Evolutionary conservation across 1,140 invertebrate genomes (phyloP).

Genomic region (Drosophila orosa): DNA sequence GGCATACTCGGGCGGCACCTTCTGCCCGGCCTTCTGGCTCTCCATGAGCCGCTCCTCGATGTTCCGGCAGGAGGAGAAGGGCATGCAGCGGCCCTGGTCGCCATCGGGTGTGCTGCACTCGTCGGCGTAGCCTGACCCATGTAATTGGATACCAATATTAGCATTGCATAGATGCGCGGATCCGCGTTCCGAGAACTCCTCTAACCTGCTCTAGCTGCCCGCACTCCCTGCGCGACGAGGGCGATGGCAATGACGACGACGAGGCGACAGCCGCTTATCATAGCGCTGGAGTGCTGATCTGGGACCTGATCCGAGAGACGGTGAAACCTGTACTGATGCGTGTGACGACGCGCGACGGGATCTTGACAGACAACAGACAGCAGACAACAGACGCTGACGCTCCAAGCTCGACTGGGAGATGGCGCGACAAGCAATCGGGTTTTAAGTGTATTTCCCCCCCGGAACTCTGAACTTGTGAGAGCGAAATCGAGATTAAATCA

Average conservation of each 20-base stretch:
- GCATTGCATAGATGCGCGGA: constrained; percentile 29
- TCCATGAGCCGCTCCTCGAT: constrained; percentile 54
- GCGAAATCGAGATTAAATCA: constrained; percentile 5
- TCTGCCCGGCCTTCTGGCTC: constrained; percentile 28
- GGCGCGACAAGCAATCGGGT: constrained; percentile 19
- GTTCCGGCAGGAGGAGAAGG: constrained; percentile 58
- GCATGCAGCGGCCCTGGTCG: constrained; percentile 54
- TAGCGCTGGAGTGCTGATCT: constrained; percentile 22
- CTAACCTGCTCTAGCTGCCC: constrained; percentile 55
- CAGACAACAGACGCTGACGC: constrained; percentile 19
- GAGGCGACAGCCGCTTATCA: constrained; percentile 41
- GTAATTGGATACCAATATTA: constrained; percentile 46
- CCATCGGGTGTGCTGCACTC: constrained; percentile 59
- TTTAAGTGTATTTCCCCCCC: constrained; percentile 43
- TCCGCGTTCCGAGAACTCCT: constrained; percentile 27
- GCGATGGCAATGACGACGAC: constrained; percentile 31
- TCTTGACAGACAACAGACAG: constrained; percentile 19
- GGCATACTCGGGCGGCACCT: constrained; percentile 46
- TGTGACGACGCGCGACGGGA: background rate
- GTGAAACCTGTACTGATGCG: constrained; percentile 23
- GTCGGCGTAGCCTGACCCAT: constrained; percentile 61
- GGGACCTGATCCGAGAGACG: constrained; percentile 8
- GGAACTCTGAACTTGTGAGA: background rate
- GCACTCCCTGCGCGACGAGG: constrained; percentile 29
- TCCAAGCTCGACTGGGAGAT: constrained; percentile 57